These are phyloP conservation scores for Drosophila limbata DNA, from an alignment of 2,888 invertebrate genomes.

Conservation along the genomic window DNA sequence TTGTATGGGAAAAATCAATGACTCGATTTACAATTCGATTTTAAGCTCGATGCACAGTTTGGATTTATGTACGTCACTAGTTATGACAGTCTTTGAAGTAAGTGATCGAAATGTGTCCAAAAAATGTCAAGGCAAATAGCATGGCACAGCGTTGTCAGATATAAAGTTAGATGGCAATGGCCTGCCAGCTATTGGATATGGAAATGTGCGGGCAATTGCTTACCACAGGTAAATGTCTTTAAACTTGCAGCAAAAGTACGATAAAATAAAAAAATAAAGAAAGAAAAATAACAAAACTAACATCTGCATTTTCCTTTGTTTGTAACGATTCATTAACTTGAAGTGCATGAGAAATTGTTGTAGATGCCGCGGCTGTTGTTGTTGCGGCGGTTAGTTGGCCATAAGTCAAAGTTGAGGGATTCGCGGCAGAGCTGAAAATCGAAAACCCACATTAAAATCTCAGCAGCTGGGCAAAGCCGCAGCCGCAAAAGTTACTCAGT, in stretches of 20 bases:
- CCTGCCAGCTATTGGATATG: constrained; percentile 57
- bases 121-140: constrained; percentile 48
- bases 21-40: no score
- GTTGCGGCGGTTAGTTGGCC: constrained; percentile 32
- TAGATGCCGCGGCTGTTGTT: constrained; percentile 22
- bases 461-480: background rate
- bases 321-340: constrained; percentile 62
- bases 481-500: constrained; percentile 47
- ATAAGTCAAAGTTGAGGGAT: constrained; percentile 63
- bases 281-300: constrained; percentile 25
- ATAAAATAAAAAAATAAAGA: background rate
- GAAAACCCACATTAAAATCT: constrained; percentile 44
- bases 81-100: background rate
- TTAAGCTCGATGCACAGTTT: no score
- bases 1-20: no score
- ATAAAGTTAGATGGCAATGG: constrained; percentile 41
- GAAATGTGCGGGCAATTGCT: constrained; percentile 59
- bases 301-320: constrained; percentile 59
- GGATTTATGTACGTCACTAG: background rate
- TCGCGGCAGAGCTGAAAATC: constrained; percentile 47
- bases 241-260: constrained; percentile 29
- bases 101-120: background rate
- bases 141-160: constrained; percentile 12
- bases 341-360: constrained; percentile 53
- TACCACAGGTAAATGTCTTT: constrained; percentile 57